Evolutionary conservation across 1,140 invertebrate species (phyloP), one percentile per base, ranked within the genome.

Genomic region (Cyclargus thomasi): DNA sequence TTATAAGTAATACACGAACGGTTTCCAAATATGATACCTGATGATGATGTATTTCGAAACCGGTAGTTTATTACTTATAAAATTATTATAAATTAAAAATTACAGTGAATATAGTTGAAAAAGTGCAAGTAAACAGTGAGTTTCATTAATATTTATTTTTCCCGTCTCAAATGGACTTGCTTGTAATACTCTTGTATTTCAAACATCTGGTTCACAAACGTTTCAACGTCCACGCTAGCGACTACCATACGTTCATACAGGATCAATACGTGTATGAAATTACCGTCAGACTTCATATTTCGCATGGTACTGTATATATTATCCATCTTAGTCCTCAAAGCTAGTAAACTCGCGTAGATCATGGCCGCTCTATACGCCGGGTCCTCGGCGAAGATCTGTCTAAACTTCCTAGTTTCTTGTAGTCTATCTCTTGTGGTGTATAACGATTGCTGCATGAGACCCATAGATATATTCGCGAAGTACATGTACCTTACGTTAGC

Each of bases 371-470:
- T 65, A 62, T 79, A 84, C 0, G 62, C 17, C 0, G 62, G 7
- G n/a, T 76, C 62, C 1, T 64, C 1, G 0, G 65, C 1, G 59
- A 63, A 79, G 8, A 39, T 73, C 21, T 72, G 70, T 57, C 80
- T 74, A 1, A 73, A 66, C 0, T n/a, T 7, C 39, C 67, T 66
- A 0, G 78, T 79, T 1, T 68, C 63, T 20, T 75, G 53, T 0
- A 85, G 21, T 3, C 76, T 70, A 18, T 67, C 70, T 62, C 75
- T 71, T 0, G 80, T 79, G 1, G 67, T 63, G 39, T 82, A 83
- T 14, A 85, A 67, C 0, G 75, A 77, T 57, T 85, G 82, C 17
- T 69, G 62, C 80, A 85, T 82, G 10, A 83, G 62, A 21, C 80
- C 72, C 6, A 85, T 57, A 0, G 72, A 53, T 57, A 70, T 74